Conservation (phyloP, 92 coral and sea anemone genomes). For the Desmophyllum pertusum region DNA sequence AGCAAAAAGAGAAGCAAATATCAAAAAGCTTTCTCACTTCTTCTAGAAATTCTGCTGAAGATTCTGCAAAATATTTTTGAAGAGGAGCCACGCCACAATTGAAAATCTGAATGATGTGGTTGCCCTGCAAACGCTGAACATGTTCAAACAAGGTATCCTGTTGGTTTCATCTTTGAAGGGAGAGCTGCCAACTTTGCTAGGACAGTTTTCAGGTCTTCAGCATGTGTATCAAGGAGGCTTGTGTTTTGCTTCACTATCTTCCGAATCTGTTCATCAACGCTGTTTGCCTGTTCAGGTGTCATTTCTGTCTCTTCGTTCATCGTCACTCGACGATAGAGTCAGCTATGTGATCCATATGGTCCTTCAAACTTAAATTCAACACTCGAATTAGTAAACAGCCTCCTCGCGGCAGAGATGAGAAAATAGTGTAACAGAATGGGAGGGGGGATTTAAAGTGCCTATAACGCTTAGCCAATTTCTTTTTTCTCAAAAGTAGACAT, state of each 20-base stretch:
- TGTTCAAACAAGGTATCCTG: not conserved
- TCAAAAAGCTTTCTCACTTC: conserved; percentile 12
- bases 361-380: conserved; percentile 1
- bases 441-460: not conserved
- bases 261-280: not conserved
- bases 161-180: conserved; percentile 14
- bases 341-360: not conserved
- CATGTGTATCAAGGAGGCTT: not conserved
- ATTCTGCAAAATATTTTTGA: not conserved
- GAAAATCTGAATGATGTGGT: conserved; percentile 22
- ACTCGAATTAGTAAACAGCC: not conserved
- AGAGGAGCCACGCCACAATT: conserved; percentile 7
- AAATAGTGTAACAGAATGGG: not conserved
- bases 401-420: not conserved
- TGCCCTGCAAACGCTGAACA: conserved; percentile 18
- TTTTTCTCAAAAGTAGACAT: no score
- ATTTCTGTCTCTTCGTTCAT: conserved; percentile 5
- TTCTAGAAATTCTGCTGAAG: conserved; percentile 1
- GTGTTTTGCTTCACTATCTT: not conserved
- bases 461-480: no score
- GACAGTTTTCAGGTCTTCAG: not conserved
- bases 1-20: conserved; percentile 19
- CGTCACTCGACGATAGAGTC: not conserved
- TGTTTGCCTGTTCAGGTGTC: not conserved
- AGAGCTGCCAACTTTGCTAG: not conserved